Base-by-base conservation (phyloP, 1,140 invertebrate species). In the Copidosoma floridanum region DNA sequence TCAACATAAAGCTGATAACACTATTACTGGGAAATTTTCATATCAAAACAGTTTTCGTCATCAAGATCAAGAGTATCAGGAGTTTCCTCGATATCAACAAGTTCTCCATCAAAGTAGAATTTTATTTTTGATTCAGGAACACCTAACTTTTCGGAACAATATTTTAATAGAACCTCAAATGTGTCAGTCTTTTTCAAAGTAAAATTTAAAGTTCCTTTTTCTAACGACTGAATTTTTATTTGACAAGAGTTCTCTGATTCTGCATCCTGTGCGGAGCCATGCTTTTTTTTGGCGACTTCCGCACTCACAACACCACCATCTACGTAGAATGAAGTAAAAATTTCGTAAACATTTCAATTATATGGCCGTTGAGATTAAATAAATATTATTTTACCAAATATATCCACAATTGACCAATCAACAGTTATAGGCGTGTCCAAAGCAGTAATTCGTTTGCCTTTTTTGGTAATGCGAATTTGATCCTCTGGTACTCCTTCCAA, bases 21-120 rank as follows among this genome's bases (percentile, higher is more conserved):
- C 16, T 29, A 32, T 43, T 44, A 60, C 16, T 60, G 44, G 7
- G 32, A 23, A 54, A 76, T 53, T 40, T 64, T 66, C 23, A 79
- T 65, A 70, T 80, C 78, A 2, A 80, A 50, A 32, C 78, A 80
- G 2, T 74, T 75, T 68, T 77, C 72, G 47, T 72, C 60, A 16
- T 80, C 78, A 10, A 80, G 41, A 57, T 80, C 78, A 38, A 80
- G 65, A 7, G 68, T 69, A 35, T 76, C 68, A 5, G 78, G 78
- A 6, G 77, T 80, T 38, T 79, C 76, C 5, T 50, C 58, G 2
- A 46, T 5, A 5, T 40, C 8, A 4, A 80, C 69, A 7, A 69
- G 43, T 29, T 80, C 78, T 12, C 78, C 78, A 63, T 80, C 78
- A 41, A 78, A 79, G 16, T 68, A 75, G 26, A 78, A 61, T 62